These are phyloP conservation scores for Kryptopterus vitreolus DNA, from an alignment of 2,797 vertebrate genomes.

Conservation along the genomic window DNA sequence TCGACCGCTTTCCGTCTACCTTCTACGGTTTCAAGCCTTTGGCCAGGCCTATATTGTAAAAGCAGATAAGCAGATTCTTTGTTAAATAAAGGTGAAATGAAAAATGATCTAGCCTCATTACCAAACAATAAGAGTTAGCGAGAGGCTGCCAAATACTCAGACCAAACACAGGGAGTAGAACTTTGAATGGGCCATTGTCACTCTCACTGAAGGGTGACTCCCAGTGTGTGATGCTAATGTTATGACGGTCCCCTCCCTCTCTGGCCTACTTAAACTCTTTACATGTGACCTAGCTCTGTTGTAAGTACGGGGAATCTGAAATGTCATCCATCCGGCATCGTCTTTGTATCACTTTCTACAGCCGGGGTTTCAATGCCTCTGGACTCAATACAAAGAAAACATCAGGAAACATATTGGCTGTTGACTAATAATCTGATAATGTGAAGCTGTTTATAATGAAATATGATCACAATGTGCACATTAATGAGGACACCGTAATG, in stretches of 20 bases:
- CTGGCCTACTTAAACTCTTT: slow-evolving; percentile 35
- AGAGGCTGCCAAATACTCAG: slow-evolving; percentile 39
- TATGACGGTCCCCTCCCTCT: slow-evolving; percentile 21
- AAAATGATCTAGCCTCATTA: slow-evolving; percentile 46
- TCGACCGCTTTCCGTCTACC: slow-evolving; percentile 4
- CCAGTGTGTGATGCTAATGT: slow-evolving; percentile 53
- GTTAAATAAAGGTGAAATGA: slow-evolving; percentile 34
- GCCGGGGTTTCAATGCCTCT: neutral
- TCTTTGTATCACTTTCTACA: slow-evolving; percentile 30
- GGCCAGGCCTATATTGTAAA: slow-evolving; percentile 12
- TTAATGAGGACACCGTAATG: neutral
- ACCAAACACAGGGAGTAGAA: slow-evolving; percentile 41
- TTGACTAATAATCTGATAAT: neutral
- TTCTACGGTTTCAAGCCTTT: slow-evolving; percentile 31
- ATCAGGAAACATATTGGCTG: neutral
- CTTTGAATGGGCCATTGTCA: slow-evolving; percentile 55
- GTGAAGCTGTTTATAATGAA: neutral
- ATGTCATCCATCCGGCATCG: slow-evolving; percentile 4
- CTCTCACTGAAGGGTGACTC: slow-evolving; percentile 42
- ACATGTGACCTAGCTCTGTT: slow-evolving; percentile 41
- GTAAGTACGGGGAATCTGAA: slow-evolving; percentile 9
- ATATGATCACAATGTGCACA: neutral
- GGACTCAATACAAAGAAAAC: neutral
- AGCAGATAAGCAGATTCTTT: slow-evolving; percentile 22
- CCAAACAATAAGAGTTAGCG: slow-evolving; percentile 51